Percentiles rank a stretch among this genome's conserved stretches.
phyloP scores from a whole-genome alignment of 2,888 invertebrate species.

The Digitonthophagus gazella region DNA sequence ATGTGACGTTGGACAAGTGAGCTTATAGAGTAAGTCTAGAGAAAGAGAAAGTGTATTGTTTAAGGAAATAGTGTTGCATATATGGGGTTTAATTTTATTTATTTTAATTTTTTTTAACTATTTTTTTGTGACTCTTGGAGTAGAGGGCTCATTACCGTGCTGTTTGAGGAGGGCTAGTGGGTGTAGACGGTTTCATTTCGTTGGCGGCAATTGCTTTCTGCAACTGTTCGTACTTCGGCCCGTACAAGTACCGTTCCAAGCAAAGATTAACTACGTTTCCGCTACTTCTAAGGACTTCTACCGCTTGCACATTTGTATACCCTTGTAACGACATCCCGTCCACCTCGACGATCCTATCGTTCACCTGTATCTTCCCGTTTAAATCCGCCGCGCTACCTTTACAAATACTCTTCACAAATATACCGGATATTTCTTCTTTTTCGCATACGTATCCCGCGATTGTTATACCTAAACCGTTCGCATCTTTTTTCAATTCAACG shows the following conservation, averaged over 20 bases:
- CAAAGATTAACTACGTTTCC: constrained; percentile 87
- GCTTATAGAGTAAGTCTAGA: not conserved
- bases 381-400: constrained; percentile 93
- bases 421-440: constrained; percentile 97
- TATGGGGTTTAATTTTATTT: not conserved
- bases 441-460: constrained; percentile 97
- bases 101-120: not conserved
- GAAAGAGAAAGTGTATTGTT: not conserved
- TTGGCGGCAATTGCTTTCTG: constrained; percentile 85
- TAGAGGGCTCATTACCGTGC: constrained; percentile 52
- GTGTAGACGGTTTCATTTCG: constrained; percentile 63
- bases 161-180: constrained; percentile 55
- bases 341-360: constrained; percentile 98
- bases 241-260: constrained; percentile 85
- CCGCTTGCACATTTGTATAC: constrained; percentile 95
- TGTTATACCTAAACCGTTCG: constrained; percentile 91
- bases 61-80: not conserved
- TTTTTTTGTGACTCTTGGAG: constrained; percentile 20
- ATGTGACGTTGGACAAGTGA: not conserved
- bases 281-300: constrained; percentile 92
- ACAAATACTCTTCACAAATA: constrained; percentile 97
- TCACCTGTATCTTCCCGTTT: constrained; percentile 90
- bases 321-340: constrained; percentile 93
- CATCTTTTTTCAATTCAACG: constrained; percentile 90
- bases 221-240: constrained; percentile 84